Base-by-base conservation (phyloP, 2,888 invertebrate species). In the Ptychoptera contaminata region DNA sequence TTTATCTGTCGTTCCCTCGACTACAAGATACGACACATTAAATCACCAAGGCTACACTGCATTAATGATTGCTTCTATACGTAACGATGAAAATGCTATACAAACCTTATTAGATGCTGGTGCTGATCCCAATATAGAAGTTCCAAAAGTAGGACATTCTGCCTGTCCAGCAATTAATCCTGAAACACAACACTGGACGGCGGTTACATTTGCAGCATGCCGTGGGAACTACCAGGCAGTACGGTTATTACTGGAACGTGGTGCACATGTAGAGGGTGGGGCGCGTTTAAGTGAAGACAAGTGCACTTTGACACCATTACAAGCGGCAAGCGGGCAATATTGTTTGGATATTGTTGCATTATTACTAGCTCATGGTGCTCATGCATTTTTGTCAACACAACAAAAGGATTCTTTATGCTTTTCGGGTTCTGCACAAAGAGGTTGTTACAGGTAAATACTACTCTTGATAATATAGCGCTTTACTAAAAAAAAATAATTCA, bases 131-230 rank as follows among this genome's bases (percentile, higher is more conserved):
- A 85, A 91, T 58, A 67, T 81, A 2, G 88, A 90, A 65, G 86
- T 85, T 10, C 84, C 80, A 5, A 50, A 58, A 0, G 55, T 59
- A 2, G 56, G 58, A 1, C 48, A 53, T 45, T 48, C 48, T 39
- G 68, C 71, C 8, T 69, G 66, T 52, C 66, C 71, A 8, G 71
- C 70, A 30, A 69, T 74, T 9, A 73, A 75, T 68, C 77, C 43
- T n/a, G 82, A 82, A 56, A 79, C 76, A 0, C 81, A 81, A 52
- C 76, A 81, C 55, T 92, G 91, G 91, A 91, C 91, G 0, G 87
- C 91, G 0, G 67, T 91, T 12, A 87, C 87, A 32, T 91, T 88
- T 63, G 83, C 88, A 1, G 69, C 74, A 14, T 68, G 74, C 37
- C 61, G 65, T 30, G 71, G 73, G 44, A 75, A 73, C 32, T 67